Evolutionary conservation across 2,888 invertebrate species (phyloP).

Genomic region (Tanytarsus gracilentus): DNA sequence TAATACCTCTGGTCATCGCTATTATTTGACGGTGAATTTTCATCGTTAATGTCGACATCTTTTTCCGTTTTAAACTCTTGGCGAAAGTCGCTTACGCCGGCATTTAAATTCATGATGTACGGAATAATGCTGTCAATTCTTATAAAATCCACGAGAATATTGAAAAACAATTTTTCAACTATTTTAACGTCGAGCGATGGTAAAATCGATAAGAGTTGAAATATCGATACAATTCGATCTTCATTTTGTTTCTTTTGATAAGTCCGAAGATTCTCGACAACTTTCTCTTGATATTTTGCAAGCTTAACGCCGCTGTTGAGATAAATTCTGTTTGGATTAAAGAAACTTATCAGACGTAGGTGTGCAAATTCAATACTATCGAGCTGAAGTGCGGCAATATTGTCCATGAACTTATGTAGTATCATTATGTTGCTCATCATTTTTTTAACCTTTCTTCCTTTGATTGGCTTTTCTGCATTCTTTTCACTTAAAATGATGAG

Average conservation of each 20-base stretch:
- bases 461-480: neutral
- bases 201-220: slow-evolving; percentile 53
- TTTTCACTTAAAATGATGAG: slow-evolving; percentile 4
- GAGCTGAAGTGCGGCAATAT: neutral
- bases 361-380: slow-evolving; percentile 26
- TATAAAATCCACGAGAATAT: slow-evolving; percentile 82
- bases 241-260: slow-evolving; percentile 1
- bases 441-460: slow-evolving; percentile 17
- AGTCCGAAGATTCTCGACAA: slow-evolving; percentile 7
- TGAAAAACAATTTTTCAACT: slow-evolving; percentile 87
- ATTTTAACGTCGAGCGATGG: slow-evolving; percentile 63
- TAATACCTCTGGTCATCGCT: slow-evolving; percentile 22
- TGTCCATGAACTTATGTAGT: slow-evolving; percentile 14
- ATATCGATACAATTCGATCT: neutral
- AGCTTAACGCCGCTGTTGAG: neutral
- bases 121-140: slow-evolving; percentile 94
- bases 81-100: neutral
- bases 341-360: neutral
- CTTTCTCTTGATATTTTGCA: neutral
- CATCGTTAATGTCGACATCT: slow-evolving; percentile 5
- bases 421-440: slow-evolving; percentile 9
- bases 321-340: slow-evolving; percentile 17
- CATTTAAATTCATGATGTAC: slow-evolving; percentile 48
- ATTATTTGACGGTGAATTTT: slow-evolving; percentile 11
- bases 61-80: slow-evolving; percentile 1